Conservation (phyloP, 2,797 vertebrate species). For the Gorsachius magnificus region DNA sequence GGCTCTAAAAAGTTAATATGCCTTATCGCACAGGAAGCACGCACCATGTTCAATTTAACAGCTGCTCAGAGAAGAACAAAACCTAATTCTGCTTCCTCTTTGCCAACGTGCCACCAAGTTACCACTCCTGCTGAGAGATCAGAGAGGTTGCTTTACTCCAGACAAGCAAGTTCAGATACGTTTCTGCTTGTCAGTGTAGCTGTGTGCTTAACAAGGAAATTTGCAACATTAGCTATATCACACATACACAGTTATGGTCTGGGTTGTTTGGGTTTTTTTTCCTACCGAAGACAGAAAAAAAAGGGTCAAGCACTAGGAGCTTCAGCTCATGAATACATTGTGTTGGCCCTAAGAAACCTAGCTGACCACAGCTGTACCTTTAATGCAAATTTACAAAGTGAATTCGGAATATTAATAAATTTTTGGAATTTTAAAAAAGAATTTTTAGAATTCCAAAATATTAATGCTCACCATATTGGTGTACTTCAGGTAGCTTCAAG, state of each 20-base stretch:
- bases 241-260: background rate
- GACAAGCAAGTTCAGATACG: background rate
- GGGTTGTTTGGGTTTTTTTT: too few species aligned
- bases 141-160: background rate
- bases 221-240: background rate
- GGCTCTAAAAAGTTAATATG: background rate
- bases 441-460: background rate
- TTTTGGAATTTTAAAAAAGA: too few species aligned
- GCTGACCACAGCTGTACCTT: background rate
- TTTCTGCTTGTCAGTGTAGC: slow-evolving; percentile 11
- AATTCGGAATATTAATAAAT: too few species aligned
- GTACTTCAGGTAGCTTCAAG: background rate
- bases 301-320: background rate
- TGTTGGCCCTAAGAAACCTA: background rate
- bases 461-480: background rate
- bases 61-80: background rate
- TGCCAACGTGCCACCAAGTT: background rate
- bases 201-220: background rate
- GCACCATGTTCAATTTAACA: background rate
- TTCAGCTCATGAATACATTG: background rate
- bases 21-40: background rate
- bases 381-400: background rate
- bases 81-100: background rate
- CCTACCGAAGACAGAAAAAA: background rate
- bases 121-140: background rate